Conservation (phyloP, 2,113 vertebrate genomes). For the Phocoena phocoena region DNA sequence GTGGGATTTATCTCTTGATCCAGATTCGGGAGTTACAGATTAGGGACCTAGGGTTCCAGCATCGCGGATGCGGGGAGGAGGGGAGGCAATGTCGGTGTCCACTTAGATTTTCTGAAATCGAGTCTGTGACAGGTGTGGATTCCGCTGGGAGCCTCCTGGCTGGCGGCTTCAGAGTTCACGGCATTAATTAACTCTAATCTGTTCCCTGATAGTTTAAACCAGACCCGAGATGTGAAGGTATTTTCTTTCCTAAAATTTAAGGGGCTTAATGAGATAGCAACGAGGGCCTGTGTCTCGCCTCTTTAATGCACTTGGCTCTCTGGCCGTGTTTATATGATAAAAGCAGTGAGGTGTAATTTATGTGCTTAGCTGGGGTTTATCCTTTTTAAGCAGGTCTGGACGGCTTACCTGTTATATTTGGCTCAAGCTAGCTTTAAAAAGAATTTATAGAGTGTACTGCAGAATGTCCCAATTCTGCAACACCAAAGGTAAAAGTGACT, state of each 20-base stretch:
- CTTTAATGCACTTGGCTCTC: conserved; percentile 46
- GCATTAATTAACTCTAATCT: conserved; percentile 52
- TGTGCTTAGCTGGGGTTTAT: conserved; percentile 79
- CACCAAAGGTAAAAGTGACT: conserved; percentile 75
- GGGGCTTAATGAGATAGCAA: conserved; percentile 62
- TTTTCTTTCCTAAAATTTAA: conserved; percentile 22
- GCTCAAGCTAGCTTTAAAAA: conserved; percentile 79
- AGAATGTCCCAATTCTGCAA: conserved; percentile 77
- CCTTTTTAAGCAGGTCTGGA: conserved; percentile 82
- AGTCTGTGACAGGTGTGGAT: neutral
- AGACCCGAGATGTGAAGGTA: conserved; percentile 9
- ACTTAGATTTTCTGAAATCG: neutral
- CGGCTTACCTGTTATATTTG: conserved; percentile 82
- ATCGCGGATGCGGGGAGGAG: accelerated
- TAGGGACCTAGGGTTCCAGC: neutral
- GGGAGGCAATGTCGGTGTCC: accelerated
- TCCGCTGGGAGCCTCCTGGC: neutral
- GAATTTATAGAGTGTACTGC: conserved; percentile 80
- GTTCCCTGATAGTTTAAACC: conserved; percentile 36
- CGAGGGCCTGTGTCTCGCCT: conserved; percentile 57
- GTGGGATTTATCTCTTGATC: conserved; percentile 20
- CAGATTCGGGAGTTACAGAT: neutral
- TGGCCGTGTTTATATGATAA: conserved; percentile 65
- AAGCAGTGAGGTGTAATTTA: conserved; percentile 77
- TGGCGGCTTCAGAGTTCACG: neutral